phyloP scores from a whole-genome alignment of 2,113 vertebrate species.

The Sebastes schlegelii region DNA sequence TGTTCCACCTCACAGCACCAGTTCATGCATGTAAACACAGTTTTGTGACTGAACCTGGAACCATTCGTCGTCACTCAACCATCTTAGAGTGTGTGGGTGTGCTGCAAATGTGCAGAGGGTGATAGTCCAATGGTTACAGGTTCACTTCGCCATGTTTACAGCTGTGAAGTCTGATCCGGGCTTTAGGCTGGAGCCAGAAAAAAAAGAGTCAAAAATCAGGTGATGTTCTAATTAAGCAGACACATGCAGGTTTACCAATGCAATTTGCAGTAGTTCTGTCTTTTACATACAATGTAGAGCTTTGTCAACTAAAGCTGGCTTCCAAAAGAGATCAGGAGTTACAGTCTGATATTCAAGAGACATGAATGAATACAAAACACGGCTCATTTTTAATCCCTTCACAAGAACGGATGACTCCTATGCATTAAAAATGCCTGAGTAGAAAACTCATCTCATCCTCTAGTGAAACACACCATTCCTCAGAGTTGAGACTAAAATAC shows the following conservation, averaged over 20 bases:
- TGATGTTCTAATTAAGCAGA: not conserved
- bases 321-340: not conserved
- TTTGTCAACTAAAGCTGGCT: not conserved
- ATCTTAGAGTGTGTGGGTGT: too few species aligned
- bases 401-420: not conserved
- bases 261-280: too few species aligned
- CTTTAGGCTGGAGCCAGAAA: too few species aligned
- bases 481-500: not conserved
- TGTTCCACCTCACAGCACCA: not conserved
- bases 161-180: too few species aligned
- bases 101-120: too few species aligned
- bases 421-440: not conserved
- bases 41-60: not conserved
- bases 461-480: not conserved
- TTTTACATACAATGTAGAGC: not conserved
- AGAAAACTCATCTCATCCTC: not conserved
- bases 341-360: not conserved
- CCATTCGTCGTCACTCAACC: too few species aligned
- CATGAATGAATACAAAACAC: not conserved
- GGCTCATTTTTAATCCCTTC: constrained; percentile 1
- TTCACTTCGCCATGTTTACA: too few species aligned
- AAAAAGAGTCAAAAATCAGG: too few species aligned
- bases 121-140: too few species aligned
- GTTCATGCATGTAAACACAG: not conserved
- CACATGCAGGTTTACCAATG: not conserved